Evolutionary conservation across 2,888 invertebrate genomes (phyloP), one percentile per base, ranked within the genome.

Genomic region (Stramonita haemastoma): DNA sequence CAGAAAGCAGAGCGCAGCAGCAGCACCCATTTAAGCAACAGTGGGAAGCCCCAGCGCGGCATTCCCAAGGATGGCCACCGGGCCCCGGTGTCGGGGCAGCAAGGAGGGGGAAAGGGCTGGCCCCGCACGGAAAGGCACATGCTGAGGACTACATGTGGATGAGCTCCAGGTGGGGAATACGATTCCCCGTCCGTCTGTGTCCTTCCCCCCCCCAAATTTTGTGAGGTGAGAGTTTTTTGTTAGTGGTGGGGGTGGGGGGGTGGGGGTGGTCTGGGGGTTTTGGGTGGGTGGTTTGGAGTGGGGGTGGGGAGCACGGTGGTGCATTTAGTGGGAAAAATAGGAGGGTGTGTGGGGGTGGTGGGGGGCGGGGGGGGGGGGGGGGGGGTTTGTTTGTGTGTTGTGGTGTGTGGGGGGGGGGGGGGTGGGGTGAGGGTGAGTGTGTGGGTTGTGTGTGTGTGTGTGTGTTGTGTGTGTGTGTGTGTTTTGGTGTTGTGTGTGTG

Each of bases 121-220:
- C 17, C 91, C 36, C 90, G 90, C 46, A 91, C 83, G 70, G 91
- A 93, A 0, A 89, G 91, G 46, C 90, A 91, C 46, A 87, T 91
- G 29, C 92, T 93, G 36, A 89, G 79, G 90, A 92, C 46, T 92
- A 91, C 79, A 91, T 91, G 29, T 94, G 81, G 93, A 93, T 89
- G 89, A 91, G 32, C 92, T 94, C 17, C 91, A 93, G 32, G 90
- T 93, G 60, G 91, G 29, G 91, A 94, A 56, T 92, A 93, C 89
- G 91, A 90, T 26, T 93, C 26, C 92, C 92, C 57, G 91, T 93
- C 92, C 86, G 93, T 91, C 89, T 92, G 92, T 87, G 92, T 93
- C 91, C 93, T 93, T 5, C 70, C 83, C 8, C 88, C 90, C 73
- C 93, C 94, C 22, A 11, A 93, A 94, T 87, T 90, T 88, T n/a